Evolutionary conservation across 2,888 invertebrate genomes (phyloP).

Genomic region (Drosophila falleni): DNA sequence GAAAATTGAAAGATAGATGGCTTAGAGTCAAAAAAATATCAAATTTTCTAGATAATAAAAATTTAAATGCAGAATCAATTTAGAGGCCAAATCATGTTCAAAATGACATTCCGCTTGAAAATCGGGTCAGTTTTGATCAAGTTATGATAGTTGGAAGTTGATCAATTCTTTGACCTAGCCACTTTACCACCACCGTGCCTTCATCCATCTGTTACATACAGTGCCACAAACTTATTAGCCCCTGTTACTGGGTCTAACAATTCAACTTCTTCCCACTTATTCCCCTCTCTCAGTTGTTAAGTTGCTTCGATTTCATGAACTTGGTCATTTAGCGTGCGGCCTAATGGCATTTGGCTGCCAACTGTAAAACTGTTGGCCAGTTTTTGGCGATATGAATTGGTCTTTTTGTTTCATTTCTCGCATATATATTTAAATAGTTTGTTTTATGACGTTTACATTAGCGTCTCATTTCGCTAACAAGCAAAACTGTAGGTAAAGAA

Average conservation of each 20-base stretch:
- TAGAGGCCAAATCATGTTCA: too few species aligned
- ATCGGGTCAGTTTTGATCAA: too few species aligned
- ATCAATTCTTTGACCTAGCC: too few species aligned
- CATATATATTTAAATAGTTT: slow-evolving; percentile 80
- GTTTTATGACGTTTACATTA: slow-evolving; percentile 82
- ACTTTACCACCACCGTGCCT: too few species aligned
- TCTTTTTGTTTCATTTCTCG: slow-evolving; percentile 71
- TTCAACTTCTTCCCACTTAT: background rate
- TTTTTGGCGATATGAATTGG: slow-evolving; percentile 65
- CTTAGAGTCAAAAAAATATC: too few species aligned
- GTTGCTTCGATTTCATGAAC: slow-evolving; percentile 78
- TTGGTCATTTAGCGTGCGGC: slow-evolving; percentile 72
- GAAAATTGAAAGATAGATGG: too few species aligned
- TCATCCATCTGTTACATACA: too few species aligned
- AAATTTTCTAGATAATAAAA: too few species aligned
- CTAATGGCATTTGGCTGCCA: slow-evolving; percentile 56
- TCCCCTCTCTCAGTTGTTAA: background rate
- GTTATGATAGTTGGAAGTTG: too few species aligned
- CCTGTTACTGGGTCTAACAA: background rate
- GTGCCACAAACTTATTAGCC: background rate
- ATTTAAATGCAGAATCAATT: too few species aligned
- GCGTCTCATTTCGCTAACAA: slow-evolving; percentile 81
- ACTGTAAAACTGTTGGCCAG: slow-evolving; percentile 24
- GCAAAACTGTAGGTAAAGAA: slow-evolving; percentile 45
- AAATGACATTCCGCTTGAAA: too few species aligned